Evolutionary conservation across 2,797 vertebrate species (phyloP).

Genomic region (Alcedo atthis): DNA sequence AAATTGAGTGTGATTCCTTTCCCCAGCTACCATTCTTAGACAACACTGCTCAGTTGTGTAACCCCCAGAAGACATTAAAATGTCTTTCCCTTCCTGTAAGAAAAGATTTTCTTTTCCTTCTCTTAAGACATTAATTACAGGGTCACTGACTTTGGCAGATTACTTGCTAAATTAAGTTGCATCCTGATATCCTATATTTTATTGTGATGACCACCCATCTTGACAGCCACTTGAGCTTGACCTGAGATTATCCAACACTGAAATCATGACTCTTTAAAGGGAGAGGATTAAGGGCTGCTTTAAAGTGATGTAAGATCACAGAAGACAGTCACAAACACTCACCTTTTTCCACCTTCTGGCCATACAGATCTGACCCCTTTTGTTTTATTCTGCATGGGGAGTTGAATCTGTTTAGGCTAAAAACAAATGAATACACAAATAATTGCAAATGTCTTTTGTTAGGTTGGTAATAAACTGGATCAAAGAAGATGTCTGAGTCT

Average conservation of each 20-base stretch:
- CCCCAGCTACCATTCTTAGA: conserved; percentile 23
- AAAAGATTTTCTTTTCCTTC: conserved; percentile 48
- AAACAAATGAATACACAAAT: not conserved
- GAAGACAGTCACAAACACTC: not conserved
- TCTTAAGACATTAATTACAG: conserved; percentile 51
- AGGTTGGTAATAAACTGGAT: not conserved
- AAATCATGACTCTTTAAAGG: not conserved
- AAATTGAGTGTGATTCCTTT: conserved; percentile 10
- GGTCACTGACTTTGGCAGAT: conserved; percentile 59
- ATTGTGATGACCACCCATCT: conserved; percentile 57
- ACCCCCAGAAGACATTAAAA: conserved; percentile 62
- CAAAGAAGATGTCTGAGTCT: not conserved
- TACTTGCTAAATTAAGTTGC: conserved; percentile 52
- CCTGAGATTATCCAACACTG: conserved; percentile 24
- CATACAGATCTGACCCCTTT: not conserved
- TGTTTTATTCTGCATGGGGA: not conserved
- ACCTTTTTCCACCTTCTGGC: not conserved
- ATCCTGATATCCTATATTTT: conserved; percentile 56
- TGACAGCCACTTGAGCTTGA: conserved; percentile 48
- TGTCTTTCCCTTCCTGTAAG: conserved; percentile 64
- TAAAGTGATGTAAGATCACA: not conserved
- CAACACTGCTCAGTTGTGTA: not conserved
- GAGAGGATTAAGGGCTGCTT: not conserved
- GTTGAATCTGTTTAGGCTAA: not conserved
- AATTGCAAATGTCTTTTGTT: not conserved